These are phyloP conservation scores for Amphipyra berbera DNA, from an alignment of 2,888 invertebrate species.

Conservation along the genomic window DNA sequence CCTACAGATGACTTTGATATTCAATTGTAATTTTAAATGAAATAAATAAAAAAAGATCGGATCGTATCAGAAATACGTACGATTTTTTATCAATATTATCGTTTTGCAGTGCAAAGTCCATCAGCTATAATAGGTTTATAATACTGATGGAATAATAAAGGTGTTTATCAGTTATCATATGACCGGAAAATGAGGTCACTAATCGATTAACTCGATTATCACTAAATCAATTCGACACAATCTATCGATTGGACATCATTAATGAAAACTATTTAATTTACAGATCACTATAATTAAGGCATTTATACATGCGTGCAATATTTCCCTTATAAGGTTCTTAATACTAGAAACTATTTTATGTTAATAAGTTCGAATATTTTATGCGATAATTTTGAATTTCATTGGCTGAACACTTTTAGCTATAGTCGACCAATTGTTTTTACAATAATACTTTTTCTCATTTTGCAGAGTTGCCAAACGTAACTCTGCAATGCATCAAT, in stretches of 20 bases:
- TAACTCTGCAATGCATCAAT: slow-evolving; percentile 40
- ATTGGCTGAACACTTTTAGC: slow-evolving; percentile 40
- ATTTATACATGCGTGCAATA: slow-evolving; percentile 45
- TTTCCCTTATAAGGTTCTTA: slow-evolving; percentile 33
- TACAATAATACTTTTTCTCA: slow-evolving; percentile 41
- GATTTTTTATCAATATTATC: too few relatives aligned
- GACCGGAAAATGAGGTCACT: background rate
- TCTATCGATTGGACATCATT: background rate
- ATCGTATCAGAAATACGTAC: background rate
- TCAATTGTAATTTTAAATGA: too few relatives aligned
- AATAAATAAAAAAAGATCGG: too few relatives aligned
- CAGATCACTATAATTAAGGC: slow-evolving; percentile 54
- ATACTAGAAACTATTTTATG: slow-evolving; percentile 37
- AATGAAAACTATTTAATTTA: slow-evolving; percentile 21
- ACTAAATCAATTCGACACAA: slow-evolving; percentile 15
- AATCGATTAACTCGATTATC: background rate
- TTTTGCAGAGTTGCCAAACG: slow-evolving; percentile 41
- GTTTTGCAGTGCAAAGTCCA: too few relatives aligned
- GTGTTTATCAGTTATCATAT: too few relatives aligned
- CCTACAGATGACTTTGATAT: too few relatives aligned
- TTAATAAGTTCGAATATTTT: slow-evolving; percentile 54
- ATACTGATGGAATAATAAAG: too few relatives aligned
- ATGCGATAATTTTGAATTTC: slow-evolving; percentile 22
- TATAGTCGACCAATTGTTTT: slow-evolving; percentile 29
- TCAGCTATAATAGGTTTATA: too few relatives aligned